A percentile compares a stretch with the other conserved stretches of the same genome.
These are phyloP conservation scores for Pseudoatta argentina DNA, from an alignment of 1,140 invertebrate genomes.

Conservation along the genomic window DNA sequence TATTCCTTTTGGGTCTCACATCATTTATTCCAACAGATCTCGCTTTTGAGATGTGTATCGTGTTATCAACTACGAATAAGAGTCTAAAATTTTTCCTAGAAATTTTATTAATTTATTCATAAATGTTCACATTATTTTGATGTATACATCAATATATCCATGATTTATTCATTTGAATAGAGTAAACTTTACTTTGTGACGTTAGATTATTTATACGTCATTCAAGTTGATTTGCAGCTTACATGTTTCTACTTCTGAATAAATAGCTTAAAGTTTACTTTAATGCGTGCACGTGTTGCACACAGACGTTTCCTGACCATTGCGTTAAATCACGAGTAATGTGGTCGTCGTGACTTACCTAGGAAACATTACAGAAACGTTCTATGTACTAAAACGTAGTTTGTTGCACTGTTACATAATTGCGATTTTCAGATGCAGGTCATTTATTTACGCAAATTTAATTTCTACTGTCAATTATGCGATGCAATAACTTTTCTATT, in stretches of 20 bases:
- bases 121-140: background rate
- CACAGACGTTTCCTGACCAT: constrained; percentile 51
- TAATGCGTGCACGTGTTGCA: constrained; percentile 46
- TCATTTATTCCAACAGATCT: background rate
- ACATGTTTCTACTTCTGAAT: constrained; percentile 1
- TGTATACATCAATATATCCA: background rate
- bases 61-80: background rate
- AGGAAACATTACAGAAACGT: constrained; percentile 49
- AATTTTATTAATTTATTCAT: constrained; percentile 10
- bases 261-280: constrained; percentile 52
- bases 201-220: constrained; percentile 27
- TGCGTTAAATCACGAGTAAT: constrained; percentile 60
- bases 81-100: background rate
- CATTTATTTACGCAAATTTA: constrained; percentile 1
- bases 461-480: constrained; percentile 12
- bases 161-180: background rate
- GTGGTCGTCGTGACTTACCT: constrained; percentile 32
- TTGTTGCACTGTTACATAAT: constrained; percentile 20
- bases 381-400: constrained; percentile 33
- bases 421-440: background rate
- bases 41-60: background rate
- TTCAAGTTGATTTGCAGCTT: constrained; percentile 41
- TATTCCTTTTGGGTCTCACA: background rate
- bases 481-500: background rate
- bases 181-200: background rate